Evolutionary conservation across 2,113 vertebrate genomes (phyloP), one percentile per base, ranked within the genome.

Genomic region (Mobula hypostoma): DNA sequence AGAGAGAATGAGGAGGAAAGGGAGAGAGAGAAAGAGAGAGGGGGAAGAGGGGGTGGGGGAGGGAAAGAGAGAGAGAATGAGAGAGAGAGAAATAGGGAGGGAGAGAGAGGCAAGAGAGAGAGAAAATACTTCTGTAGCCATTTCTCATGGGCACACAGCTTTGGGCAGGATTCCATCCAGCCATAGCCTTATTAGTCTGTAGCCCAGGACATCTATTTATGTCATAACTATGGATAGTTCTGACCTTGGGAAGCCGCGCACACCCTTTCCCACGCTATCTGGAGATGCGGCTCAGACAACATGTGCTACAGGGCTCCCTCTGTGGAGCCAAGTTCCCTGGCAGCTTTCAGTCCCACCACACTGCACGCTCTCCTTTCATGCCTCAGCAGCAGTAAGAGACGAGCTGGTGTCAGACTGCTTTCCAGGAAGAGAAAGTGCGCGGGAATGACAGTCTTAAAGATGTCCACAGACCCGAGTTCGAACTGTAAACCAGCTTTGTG

Each of bases 251-350:
- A 56, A 56, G 91, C 36, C 56, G 70, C 12, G 91, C 70, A 93
- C 91, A 72, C 91, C 91, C 66, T 93, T 93, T 93, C 91, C 91
- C 91, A 93, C 66, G 91, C 91, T 93, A 74, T 93, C 68, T 8
- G 61, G 61, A 68, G 63, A 29, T 36, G 17, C 48, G 68, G 68
- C 36, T 92, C 21, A 12, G 70, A 93, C 6, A 27, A 74, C 91
- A 93, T 93, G 70, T 93, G 68, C 70, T 48, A 4, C 68, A 93
- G 70, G 68, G 19, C 74, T 40, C 68, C 40, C 32, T 66, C 85
- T 93, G 4, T 27, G 24, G 48, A 74, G 91, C 40, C 85, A 90
- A 66, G 3, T 66, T 79, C 82, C 56, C 24, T 56, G 0, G 19
- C 19, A 56, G 48, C 80, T 56, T 83, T 24, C 80, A 83, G 40